Evolutionary conservation across 2,888 invertebrate species (phyloP).

Genomic region (Incurvaria masculella): DNA sequence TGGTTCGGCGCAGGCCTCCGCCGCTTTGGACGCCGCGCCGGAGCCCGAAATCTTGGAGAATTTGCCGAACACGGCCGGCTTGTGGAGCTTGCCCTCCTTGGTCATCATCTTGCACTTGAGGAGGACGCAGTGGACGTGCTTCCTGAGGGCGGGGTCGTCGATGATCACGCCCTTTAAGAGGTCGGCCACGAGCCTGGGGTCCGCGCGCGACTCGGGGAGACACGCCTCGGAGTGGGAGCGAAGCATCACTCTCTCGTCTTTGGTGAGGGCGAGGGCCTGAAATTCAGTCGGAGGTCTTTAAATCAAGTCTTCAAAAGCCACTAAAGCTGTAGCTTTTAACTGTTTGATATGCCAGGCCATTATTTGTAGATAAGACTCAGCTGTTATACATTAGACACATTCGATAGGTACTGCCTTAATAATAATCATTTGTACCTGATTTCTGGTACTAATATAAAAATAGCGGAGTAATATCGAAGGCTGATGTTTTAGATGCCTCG

Average conservation of each 20-base stretch:
- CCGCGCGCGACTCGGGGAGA: slow-evolving; percentile 25
- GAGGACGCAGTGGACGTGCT: slow-evolving; percentile 44
- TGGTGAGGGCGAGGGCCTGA: too few relatives aligned
- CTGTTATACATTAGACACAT: too few relatives aligned
- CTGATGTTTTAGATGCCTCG: too few relatives aligned
- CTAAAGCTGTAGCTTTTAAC: too few relatives aligned
- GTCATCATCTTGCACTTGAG: slow-evolving; percentile 39
- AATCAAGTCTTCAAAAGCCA: too few relatives aligned
- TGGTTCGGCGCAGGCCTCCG: slow-evolving; percentile 36
- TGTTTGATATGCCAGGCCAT: too few relatives aligned
- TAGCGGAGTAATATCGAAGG: too few relatives aligned
- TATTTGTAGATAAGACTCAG: too few relatives aligned
- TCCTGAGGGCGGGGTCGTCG: slow-evolving; percentile 24
- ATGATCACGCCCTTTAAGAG: slow-evolving; percentile 20
- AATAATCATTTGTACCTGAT: too few relatives aligned
- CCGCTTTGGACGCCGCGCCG: slow-evolving; percentile 31
- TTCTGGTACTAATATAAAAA: too few relatives aligned
- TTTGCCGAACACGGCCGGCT: slow-evolving; percentile 33
- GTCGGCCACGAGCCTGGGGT: slow-evolving; percentile 13
- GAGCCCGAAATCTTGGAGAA: slow-evolving; percentile 31
- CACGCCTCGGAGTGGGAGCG: slow-evolving; percentile 42
- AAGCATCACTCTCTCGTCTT: slow-evolving; percentile 44
- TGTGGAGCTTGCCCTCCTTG: slow-evolving; percentile 45
- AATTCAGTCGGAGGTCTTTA: too few relatives aligned
- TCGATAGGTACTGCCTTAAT: too few relatives aligned